Base-by-base conservation (phyloP, 2,888 invertebrate genomes). In the Germaria angustata region DNA sequence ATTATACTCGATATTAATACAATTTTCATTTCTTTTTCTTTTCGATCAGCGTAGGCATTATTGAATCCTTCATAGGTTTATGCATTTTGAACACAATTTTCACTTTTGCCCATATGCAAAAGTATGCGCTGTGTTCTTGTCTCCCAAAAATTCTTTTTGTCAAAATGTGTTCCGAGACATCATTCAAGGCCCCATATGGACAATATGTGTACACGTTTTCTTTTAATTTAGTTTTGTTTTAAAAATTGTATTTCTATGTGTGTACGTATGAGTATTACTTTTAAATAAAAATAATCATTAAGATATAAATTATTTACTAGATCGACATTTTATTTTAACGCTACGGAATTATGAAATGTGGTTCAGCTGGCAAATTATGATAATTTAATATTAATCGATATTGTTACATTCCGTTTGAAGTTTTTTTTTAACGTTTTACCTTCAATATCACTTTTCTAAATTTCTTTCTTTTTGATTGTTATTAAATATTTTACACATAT, bases 11-110 rank as follows among this genome's bases (percentile, higher is more conserved):
- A 53, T 77, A 77, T 77, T 81, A 72, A 78, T 77, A 77, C 57
- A 36, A 73, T 65, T 53, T 61, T 53, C 41, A 78, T 75, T 59
- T 71, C 28, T 73, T 63, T 71, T 51, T 53, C 44, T 71, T 75
- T 65, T 24, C 46, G 17, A 41, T 63, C 39, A 77, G 82, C 82
- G 82, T 79, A 82, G 82, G 82, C 82, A 82, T 82, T 82, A 82
- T 79, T 82, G 75, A 82, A 39, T 69, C 65, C 80, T 65, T 65
- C 63, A 17, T 61, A 80, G 66, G 24, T 69, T 28, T 39, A 20
- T 44, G 59, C 66, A 73, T 66, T 80, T 68, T 22, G 44, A 59
- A 73, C 66, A 73, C 66, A 73, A 22, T 24, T 24, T 59, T 4
- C 22, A 34, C 17, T 65, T 79, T 59, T 66, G 15, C 39, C 22